Evolutionary conservation across 2,113 vertebrate genomes (phyloP).

Genomic region (Lontra canadensis): DNA sequence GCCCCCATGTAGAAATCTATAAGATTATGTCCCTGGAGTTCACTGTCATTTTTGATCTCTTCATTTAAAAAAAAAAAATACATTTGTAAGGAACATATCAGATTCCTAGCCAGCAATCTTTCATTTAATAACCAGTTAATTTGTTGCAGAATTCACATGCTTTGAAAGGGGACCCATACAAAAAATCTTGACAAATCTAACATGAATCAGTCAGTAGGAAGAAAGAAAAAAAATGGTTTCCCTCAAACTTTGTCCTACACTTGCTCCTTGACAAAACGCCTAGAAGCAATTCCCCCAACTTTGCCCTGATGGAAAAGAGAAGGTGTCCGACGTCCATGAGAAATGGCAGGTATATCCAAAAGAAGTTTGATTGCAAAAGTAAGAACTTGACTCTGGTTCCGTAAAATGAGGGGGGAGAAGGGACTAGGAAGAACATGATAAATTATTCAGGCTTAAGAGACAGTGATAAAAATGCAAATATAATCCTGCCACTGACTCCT

Average conservation of each 20-base stretch:
- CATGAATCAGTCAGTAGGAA: background rate
- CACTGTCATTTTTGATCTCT: background rate
- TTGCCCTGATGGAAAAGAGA: background rate
- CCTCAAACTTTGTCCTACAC: background rate
- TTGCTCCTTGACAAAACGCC: background rate
- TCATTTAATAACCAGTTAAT: background rate
- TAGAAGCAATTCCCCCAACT: background rate
- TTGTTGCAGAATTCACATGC: background rate
- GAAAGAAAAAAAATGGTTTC: background rate
- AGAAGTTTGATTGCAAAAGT: constrained; percentile 28
- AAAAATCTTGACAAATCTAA: constrained; percentile 28
- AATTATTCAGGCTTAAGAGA: constrained; percentile 74
- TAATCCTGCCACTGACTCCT: constrained; percentile 40
- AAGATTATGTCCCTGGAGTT: background rate
- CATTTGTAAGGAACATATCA: background rate
- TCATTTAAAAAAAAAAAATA: background rate
- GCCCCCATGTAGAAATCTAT: background rate
- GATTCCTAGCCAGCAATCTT: constrained; percentile 32
- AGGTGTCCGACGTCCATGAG: background rate
- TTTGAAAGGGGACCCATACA: background rate
- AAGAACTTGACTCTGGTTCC: constrained; percentile 42
- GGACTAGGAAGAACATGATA: constrained; percentile 41
- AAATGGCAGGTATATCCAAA: constrained; percentile 34
- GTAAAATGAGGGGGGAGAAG: background rate
- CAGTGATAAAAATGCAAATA: constrained; percentile 74